Conservation (phyloP, 2,888 invertebrate genomes). For the Stratiomys singularior region DNA sequence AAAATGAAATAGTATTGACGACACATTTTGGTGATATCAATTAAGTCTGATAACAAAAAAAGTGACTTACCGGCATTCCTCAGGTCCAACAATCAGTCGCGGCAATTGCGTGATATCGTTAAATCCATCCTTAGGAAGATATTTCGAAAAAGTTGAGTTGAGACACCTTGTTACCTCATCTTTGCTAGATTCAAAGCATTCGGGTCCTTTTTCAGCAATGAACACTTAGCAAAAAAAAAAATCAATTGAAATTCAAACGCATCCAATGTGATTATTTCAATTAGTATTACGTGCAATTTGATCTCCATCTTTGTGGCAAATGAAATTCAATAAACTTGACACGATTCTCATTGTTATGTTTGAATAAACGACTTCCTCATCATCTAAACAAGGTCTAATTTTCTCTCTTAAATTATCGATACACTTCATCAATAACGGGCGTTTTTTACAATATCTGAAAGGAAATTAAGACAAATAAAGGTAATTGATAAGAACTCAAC, state of each 20-base stretch:
- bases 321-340: conserved; percentile 76
- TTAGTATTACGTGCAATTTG: conserved; percentile 76
- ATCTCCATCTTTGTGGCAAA: conserved; percentile 84
- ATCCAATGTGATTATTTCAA: conserved; percentile 1
- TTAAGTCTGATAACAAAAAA: neutral
- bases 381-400: conserved; percentile 73
- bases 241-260: too few species aligned
- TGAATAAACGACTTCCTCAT: conserved; percentile 71
- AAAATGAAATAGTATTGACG: too few species aligned
- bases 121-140: conserved; percentile 65
- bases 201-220: conserved; percentile 82
- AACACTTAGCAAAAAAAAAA: too few species aligned
- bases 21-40: too few species aligned
- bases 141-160: conserved; percentile 71
- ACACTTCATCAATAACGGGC: conserved; percentile 66
- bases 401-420: conserved; percentile 69
- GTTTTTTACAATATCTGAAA: conserved; percentile 74
- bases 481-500: neutral
- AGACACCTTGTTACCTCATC: conserved; percentile 72
- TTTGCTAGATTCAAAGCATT: conserved; percentile 74
- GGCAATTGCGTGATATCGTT: conserved; percentile 68
- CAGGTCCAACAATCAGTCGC: conserved; percentile 70
- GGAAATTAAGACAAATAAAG: conserved; percentile 51
- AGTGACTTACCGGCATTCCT: conserved; percentile 59
- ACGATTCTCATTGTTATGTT: conserved; percentile 74